Evolutionary conservation across 1,140 invertebrate genomes (phyloP).

Genomic region (Ostrea denselamellosa): DNA sequence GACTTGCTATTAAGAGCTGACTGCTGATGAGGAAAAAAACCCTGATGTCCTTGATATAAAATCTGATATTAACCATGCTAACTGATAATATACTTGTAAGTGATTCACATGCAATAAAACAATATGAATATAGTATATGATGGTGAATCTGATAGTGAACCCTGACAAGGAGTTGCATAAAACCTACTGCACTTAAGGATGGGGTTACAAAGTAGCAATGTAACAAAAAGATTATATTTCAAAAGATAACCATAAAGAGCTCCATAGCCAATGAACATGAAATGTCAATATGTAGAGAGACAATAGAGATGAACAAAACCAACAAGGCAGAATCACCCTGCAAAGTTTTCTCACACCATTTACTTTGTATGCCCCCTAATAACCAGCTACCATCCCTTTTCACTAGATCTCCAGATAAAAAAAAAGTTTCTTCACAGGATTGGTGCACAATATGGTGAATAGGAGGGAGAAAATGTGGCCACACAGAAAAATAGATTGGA

Average conservation of each 20-base stretch:
- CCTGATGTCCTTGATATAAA: not conserved
- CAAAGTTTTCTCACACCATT: slow-evolving; percentile 14
- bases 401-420: slow-evolving; percentile 16
- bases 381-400: slow-evolving; percentile 28
- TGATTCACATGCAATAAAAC: not conserved
- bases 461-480: slow-evolving; percentile 13
- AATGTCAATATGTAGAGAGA: not conserved
- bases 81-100: not conserved
- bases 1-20: not conserved
- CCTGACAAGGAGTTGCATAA: not conserved
- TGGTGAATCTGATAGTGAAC: not conserved
- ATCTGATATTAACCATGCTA: not conserved
- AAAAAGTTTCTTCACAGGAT: slow-evolving; percentile 16
- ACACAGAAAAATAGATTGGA: slow-evolving; percentile 24
- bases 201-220: slow-evolving; percentile 31
- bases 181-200: not conserved
- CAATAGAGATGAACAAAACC: slow-evolving; percentile 23
- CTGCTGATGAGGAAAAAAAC: not conserved
- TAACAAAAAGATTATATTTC: not conserved
- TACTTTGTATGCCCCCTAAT: slow-evolving; percentile 25
- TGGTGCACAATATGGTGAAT: not conserved
- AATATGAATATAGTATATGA: not conserved
- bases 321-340: slow-evolving; percentile 11
- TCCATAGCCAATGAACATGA: not conserved
- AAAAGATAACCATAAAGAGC: not conserved